Base-by-base conservation (phyloP, 2,888 invertebrate species). In the Caenorhabditis zanzibari region DNA sequence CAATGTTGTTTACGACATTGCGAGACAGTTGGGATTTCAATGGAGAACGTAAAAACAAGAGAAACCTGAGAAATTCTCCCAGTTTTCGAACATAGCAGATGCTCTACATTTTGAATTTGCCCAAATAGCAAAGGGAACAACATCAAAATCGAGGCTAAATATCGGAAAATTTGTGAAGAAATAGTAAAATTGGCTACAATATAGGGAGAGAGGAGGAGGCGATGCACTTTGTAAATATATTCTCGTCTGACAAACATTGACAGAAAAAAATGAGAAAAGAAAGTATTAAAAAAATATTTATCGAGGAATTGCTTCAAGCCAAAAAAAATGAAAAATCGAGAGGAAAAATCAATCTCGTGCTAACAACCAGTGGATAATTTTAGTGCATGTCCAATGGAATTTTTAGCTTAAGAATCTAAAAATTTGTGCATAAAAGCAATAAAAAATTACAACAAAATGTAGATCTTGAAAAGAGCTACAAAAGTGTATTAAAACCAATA, bases 141-240 rank as follows among this genome's bases (percentile, higher is more conserved):
- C 10, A 26, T 54, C 4, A 54, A 61, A 41, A 61, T 24, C 9
- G 6, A 24, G 41, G 35, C 16, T n/a, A 28, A 58, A 24, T 54
- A 24, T 1, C 3, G 26, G 54, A 26, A 54, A 32, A 9, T 58
- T 58, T 19, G 6, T 19, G 35, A 58, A 58, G 14, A 32, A n/a
- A 7, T 26, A n/a, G 6, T 1, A 61, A 61, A 61, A 61, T 61
- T 61, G 61, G 61, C 61, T 61, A 61, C 61, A 41, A 61, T 61
- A 16, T 61, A 61, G 61, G 19, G 14, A 26, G 24, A n/a, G 22
- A 32, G 3, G n/a, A 2, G 26, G 56, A 19, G 24, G n/a, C 10
- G n/a, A n/a, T 38, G 61, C 41, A 61, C 61, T 61, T 61, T 61
- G 61, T 24, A 54, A 10, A 2, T 12, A 12, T 12, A 10, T 38